Base-by-base conservation (phyloP, 2,797 vertebrate genomes). In the Helostoma temminkii region DNA sequence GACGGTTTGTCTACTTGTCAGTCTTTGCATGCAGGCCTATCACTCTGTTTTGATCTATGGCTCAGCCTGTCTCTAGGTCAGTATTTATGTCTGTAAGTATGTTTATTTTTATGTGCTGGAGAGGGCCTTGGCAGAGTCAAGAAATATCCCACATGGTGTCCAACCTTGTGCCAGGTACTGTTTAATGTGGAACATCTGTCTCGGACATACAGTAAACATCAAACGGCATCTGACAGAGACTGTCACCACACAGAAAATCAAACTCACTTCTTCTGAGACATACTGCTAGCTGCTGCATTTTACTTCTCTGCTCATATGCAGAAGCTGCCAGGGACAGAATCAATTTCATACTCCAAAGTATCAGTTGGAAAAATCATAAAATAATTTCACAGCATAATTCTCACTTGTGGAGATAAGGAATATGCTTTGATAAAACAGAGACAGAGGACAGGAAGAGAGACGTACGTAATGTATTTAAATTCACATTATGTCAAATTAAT, bases 131-230 rank as follows among this genome's bases (percentile, higher is more conserved):
- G 65, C 24, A 22, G 53, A 65, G 47, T n/a, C 37, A 8, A 26
- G 60, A 66, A 37, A 65, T 37, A 16, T 76, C 49, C 54, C 70
- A 75, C 68, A 66, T 36, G 52, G 58, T 78, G 78, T 75, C 72
- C 71, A 52, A 46, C 43, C 48, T 61, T 34, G 36, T 71, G 71
- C 69, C 83, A 83, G 70, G 57, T 66, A 65, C 55, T 45, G 46
- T 71, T 79, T 82, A 79, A 90, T 85, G 79, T 66, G 43, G 21
- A 88, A 81, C 88, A 91, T 83, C 80, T 88, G 88, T 64, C n/a
- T 74, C 6, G 6, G 53, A 74, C 66, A n/a, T n/a, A n/a, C n/a
- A n/a, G 56, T 71, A 60, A 82, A 83, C 74, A 80, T 85, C 56
- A 71, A 79, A 77, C 15, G 2, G 45, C 3, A 10, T 73, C 71